Evolutionary conservation across 2,888 invertebrate species (phyloP).

Genomic region (Exephanes ischioxanthus): DNA sequence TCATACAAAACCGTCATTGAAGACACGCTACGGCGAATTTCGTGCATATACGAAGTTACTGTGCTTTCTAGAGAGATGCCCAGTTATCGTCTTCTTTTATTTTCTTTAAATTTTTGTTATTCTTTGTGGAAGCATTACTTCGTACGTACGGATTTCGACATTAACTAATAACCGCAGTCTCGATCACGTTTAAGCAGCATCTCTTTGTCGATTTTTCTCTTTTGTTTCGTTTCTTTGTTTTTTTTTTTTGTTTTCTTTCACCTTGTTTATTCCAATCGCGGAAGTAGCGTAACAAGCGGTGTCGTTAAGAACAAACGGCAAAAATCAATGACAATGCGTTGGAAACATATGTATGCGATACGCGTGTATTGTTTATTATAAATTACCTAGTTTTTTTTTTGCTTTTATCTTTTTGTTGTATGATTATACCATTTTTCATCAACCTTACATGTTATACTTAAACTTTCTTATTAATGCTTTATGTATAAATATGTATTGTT

Average conservation of each 20-base stretch:
- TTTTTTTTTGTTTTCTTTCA: neutral
- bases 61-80: constrained; percentile 47
- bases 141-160: constrained; percentile 61
- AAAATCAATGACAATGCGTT: constrained; percentile 83
- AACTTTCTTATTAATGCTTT: constrained; percentile 84
- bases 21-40: constrained; percentile 32
- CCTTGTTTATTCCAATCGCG: constrained; percentile 63
- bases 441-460: constrained; percentile 83
- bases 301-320: constrained; percentile 82
- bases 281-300: constrained; percentile 81
- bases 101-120: constrained; percentile 22
- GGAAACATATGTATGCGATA: constrained; percentile 82
- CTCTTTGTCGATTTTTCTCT: constrained; percentile 30
- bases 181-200: constrained; percentile 49
- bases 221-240: neutral
- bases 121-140: constrained; percentile 64
- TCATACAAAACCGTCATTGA: constrained; percentile 44
- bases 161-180: constrained; percentile 25
- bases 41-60: constrained; percentile 56
- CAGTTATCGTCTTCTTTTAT: constrained; percentile 47
- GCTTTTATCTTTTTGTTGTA: constrained; percentile 75
- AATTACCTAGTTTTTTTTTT: constrained; percentile 80
- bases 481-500: constrained; percentile 85
- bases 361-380: constrained; percentile 83
- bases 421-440: constrained; percentile 84